Evolutionary conservation across 2,888 invertebrate species (phyloP).

Genomic region (Gerosis bhagava): DNA sequence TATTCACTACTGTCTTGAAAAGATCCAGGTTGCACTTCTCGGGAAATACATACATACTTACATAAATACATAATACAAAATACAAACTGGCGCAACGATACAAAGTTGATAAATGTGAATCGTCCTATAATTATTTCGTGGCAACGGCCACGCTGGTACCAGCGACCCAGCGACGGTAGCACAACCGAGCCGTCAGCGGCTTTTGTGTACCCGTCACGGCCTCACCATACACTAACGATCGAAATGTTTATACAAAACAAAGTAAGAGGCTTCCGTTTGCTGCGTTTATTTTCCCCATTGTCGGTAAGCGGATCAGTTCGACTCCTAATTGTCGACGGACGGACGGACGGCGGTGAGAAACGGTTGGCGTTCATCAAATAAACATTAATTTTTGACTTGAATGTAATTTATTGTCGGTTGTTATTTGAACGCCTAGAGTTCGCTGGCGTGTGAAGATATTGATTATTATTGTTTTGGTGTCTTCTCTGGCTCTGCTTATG

Average conservation of each 20-base stretch:
- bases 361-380: constrained; percentile 57
- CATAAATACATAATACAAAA: too few relatives aligned
- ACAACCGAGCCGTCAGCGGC: constrained; percentile 31
- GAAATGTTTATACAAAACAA: constrained; percentile 77
- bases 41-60: too few relatives aligned
- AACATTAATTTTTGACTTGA: constrained; percentile 58
- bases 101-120: constrained; percentile 4
- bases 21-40: too few relatives aligned
- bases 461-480: too few relatives aligned
- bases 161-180: constrained; percentile 41
- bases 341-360: constrained; percentile 45
- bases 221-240: constrained; percentile 34
- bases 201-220: constrained; percentile 36
- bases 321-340: constrained; percentile 60
- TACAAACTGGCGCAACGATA: neutral
- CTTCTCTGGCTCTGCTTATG: too few relatives aligned
- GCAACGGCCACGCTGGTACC: too few relatives aligned
- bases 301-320: constrained; percentile 57
- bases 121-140: neutral
- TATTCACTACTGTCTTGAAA: too few relatives aligned
- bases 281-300: constrained; percentile 69
- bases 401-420: constrained; percentile 51
- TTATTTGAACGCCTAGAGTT: too few relatives aligned
- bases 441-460: constrained; percentile 44
- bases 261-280: constrained; percentile 76